Evolutionary conservation across 2,797 vertebrate genomes (phyloP).

Genomic region (Leptatherina wallacei): DNA sequence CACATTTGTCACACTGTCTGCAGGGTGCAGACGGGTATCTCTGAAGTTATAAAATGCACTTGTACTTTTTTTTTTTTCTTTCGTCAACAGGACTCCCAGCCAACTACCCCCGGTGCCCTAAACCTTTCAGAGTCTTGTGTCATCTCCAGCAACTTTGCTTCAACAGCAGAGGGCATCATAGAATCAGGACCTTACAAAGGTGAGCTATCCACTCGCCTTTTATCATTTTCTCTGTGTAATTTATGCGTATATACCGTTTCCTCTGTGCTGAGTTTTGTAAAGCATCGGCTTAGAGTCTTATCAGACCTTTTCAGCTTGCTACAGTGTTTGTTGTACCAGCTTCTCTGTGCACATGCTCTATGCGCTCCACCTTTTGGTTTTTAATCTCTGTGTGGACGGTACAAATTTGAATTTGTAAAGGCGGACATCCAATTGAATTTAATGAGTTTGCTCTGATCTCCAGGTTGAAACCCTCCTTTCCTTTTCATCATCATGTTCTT

Average conservation of each 20-base stretch:
- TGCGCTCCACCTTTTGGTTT: conserved; percentile 6
- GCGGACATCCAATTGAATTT: conserved; percentile 63
- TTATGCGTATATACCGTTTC: background rate
- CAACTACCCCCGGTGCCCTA: conserved; percentile 80
- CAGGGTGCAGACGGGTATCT: too few relatives aligned
- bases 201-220: conserved; percentile 46
- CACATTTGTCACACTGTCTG: too few relatives aligned
- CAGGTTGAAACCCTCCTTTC: conserved; percentile 40
- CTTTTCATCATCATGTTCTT: conserved; percentile 69
- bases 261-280: background rate
- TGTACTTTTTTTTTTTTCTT: background rate
- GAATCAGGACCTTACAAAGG: conserved; percentile 88
- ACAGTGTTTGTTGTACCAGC: conserved; percentile 9
- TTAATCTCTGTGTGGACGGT: conserved; percentile 39
- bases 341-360: background rate
- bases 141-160: conserved; percentile 85
- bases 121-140: conserved; percentile 89
- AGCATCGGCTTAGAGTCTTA: background rate
- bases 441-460: conserved; percentile 78
- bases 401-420: conserved; percentile 79
- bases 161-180: conserved; percentile 87
- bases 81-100: conserved; percentile 85
- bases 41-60: too few relatives aligned
- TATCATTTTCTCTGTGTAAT: background rate
- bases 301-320: conserved; percentile 2